Evolutionary conservation across 2,797 vertebrate genomes (phyloP).

Genomic region (Eulemur albifrons): DNA sequence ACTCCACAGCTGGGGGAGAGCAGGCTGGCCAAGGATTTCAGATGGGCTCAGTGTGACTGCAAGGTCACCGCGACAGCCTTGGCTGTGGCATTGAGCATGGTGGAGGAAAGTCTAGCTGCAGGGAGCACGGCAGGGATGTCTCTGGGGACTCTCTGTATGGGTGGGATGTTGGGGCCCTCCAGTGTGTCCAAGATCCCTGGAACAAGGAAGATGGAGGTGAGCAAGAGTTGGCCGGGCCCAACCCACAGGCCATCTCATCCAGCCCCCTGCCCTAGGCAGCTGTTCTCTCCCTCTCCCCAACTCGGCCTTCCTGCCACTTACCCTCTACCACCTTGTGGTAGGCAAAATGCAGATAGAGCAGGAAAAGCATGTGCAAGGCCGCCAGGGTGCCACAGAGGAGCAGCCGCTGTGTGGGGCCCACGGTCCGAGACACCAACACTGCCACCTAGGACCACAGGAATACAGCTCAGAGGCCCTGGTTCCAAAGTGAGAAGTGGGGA

Average conservation of each 20-base stretch:
- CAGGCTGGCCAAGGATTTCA: background rate
- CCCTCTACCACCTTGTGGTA: conserved; percentile 98
- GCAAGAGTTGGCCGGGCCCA: background rate
- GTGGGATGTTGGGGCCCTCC: conserved; percentile 90
- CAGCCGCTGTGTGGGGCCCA: conserved; percentile 94
- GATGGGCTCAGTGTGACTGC: conserved; percentile 80
- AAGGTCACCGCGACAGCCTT: conserved; percentile 79
- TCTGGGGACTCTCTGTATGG: conserved; percentile 94
- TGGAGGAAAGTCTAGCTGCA: conserved; percentile 43
- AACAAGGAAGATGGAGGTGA: conserved; percentile 46
- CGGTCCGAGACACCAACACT: conserved; percentile 93
- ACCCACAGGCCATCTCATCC: background rate
- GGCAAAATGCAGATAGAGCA: conserved; percentile 97
- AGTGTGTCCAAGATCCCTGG: conserved; percentile 94
- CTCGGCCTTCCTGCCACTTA: conserved; percentile 74
- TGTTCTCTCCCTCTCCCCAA: background rate
- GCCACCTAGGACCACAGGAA: conserved; percentile 86
- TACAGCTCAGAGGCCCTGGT: background rate
- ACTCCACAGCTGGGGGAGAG: background rate
- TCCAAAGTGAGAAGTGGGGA: background rate
- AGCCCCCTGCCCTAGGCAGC: background rate
- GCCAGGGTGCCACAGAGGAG: conserved; percentile 93
- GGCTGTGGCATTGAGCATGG: conserved; percentile 87
- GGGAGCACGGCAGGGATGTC: conserved; percentile 88
- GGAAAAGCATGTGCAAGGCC: conserved; percentile 95